Evolutionary conservation across 2,113 vertebrate species (phyloP).

Genomic region (Mus musculus): DNA sequence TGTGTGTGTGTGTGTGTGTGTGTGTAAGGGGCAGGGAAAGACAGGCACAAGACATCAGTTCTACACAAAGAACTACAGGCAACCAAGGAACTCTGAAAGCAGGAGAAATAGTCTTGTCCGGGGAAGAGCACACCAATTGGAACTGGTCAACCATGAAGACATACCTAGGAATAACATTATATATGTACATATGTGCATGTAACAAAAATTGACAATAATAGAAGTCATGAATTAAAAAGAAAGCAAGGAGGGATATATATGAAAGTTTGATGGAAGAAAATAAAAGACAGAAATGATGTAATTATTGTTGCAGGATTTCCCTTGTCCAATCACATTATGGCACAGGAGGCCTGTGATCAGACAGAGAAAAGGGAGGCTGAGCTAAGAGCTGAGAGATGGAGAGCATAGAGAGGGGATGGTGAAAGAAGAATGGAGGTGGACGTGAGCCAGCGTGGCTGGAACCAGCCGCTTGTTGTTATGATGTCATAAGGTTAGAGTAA

Average conservation of each 20-base stretch:
- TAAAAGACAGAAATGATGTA: not conserved
- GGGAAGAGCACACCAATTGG: not conserved
- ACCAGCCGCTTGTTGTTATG: too few species aligned
- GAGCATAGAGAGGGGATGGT: too few species aligned
- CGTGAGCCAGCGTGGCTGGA: too few species aligned
- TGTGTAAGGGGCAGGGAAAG: not conserved
- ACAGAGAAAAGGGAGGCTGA: too few species aligned
- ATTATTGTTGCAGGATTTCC: not conserved
- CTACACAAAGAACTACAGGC: not conserved
- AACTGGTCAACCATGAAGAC: not conserved
- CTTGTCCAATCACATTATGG: too few species aligned
- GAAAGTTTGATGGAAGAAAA: not conserved
- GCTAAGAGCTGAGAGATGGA: too few species aligned
- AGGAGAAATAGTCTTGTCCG: not conserved
- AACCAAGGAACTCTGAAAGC: not conserved
- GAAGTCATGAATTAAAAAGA: not conserved
- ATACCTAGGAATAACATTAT: not conserved
- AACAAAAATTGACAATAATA: not conserved
- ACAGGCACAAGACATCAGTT: not conserved
- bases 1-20: not conserved
- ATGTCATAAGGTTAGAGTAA: too few species aligned
- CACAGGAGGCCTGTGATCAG: too few species aligned
- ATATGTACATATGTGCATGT: too few species aligned
- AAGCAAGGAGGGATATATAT: not conserved
- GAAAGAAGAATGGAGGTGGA: too few species aligned